These are phyloP conservation scores for Calephelis virginiensis DNA, from an alignment of 1,140 invertebrate species.

Conservation along the genomic window DNA sequence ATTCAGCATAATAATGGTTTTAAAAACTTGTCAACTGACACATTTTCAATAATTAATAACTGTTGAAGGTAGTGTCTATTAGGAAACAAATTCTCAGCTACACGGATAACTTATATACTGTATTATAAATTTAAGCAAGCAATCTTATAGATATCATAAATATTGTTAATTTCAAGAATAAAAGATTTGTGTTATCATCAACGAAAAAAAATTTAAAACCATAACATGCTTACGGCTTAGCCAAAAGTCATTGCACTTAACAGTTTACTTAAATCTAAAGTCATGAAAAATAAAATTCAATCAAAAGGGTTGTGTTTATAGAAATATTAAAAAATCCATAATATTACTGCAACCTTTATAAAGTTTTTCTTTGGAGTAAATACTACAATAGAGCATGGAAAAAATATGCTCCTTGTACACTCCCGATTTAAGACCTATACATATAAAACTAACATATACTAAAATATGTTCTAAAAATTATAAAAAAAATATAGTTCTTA, in stretches of 20 bases:
- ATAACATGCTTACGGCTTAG: conserved; percentile 62
- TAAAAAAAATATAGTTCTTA: conserved; percentile 71
- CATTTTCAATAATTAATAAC: background rate
- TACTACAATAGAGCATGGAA: conserved; percentile 51
- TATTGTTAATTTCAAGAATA: conserved; percentile 42
- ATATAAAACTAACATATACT: conserved; percentile 47
- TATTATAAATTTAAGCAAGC: background rate
- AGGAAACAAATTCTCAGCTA: no score
- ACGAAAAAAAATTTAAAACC: conserved; percentile 51
- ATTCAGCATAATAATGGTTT: no score
- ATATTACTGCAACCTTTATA: conserved; percentile 42
- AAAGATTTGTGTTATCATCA: conserved; percentile 52
- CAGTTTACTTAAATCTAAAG: conserved; percentile 48
- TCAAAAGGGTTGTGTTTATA: conserved; percentile 44
- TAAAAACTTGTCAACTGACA: background rate
- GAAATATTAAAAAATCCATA: conserved; percentile 44
- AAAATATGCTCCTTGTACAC: conserved; percentile 46
- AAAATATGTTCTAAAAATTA: conserved; percentile 59
- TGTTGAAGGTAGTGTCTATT: background rate
- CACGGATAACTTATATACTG: no score
- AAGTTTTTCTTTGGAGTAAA: conserved; percentile 53
- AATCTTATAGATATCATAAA: conserved; percentile 5
- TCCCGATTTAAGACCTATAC: conserved; percentile 42
- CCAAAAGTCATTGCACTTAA: conserved; percentile 69
- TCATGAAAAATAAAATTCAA: conserved; percentile 40